phyloP scores from a whole-genome alignment of 2,113 vertebrate species.

The Mastomys coucha region DNA sequence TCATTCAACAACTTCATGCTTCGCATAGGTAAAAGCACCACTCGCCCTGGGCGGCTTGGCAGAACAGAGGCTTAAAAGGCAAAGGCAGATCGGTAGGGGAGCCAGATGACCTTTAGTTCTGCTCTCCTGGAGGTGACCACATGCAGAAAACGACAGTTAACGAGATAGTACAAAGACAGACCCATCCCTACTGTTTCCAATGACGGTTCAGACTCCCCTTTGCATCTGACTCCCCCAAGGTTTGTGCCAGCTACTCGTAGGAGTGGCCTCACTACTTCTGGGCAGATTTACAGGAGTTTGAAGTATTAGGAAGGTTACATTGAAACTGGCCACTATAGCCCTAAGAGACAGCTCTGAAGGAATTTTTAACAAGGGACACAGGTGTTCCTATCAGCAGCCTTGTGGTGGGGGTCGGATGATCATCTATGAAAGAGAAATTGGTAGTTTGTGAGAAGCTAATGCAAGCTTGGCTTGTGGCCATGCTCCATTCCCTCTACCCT shows the following conservation, averaged over 20 bases:
- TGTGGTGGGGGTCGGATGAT: background rate
- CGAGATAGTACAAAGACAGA: background rate
- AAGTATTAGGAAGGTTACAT: background rate
- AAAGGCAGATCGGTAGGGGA: background rate
- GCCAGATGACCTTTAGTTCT: background rate
- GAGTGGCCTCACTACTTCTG: background rate
- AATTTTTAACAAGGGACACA: background rate
- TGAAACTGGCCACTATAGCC: background rate
- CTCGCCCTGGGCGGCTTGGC: conserved; percentile 74
- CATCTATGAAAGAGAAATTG: background rate
- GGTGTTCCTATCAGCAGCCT: background rate
- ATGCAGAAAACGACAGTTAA: fast-evolving
- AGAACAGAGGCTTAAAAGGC: background rate
- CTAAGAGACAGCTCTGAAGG: background rate
- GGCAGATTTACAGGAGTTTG: background rate
- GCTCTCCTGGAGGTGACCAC: background rate
- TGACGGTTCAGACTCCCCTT: background rate
- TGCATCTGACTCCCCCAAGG: background rate
- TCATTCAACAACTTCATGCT: conserved; percentile 99
- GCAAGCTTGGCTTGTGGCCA: no score
- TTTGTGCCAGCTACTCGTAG: background rate
- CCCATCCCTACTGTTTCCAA: background rate
- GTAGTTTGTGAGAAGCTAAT: background rate
- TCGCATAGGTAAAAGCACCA: conserved; percentile 91
- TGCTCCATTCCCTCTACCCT: background rate